A percentile compares a stretch with the other conserved stretches of the same genome.
These are phyloP conservation scores for Nesometra sesokonis DNA, from an alignment of 35 echinoderm and acorn worm genomes.

Conservation along the genomic window DNA sequence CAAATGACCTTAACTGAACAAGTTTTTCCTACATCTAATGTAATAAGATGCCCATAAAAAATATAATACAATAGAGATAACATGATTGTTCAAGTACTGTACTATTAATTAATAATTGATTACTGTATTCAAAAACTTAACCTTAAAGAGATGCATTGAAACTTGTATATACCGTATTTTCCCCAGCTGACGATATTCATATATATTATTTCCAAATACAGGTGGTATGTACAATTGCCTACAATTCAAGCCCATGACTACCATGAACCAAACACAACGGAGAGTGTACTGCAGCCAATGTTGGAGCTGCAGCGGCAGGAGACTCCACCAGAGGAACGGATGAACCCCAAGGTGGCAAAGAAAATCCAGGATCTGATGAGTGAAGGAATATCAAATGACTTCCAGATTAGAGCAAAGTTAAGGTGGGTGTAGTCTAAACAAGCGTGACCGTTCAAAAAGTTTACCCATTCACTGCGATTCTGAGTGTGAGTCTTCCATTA, in stretches of 20 bases:
- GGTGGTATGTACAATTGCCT: conserved; percentile 45
- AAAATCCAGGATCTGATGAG: conserved; percentile 33
- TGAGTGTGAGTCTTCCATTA: no score
- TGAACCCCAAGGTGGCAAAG: conserved; percentile 11
- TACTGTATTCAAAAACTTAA: background rate
- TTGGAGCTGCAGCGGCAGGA: background rate
- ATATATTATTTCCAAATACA: background rate
- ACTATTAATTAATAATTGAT: background rate
- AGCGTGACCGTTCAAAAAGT: no score
- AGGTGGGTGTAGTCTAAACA: conserved; percentile 9
- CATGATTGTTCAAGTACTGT: no score
- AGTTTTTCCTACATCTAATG: no score
- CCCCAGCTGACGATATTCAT: no score
- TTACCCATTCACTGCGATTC: no score
- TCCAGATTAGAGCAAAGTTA: conserved; percentile 22
- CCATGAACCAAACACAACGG: conserved; percentile 2
- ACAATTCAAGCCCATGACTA: conserved; percentile 41
- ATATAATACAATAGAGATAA: no score
- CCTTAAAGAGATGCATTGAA: no score
- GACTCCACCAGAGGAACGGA: background rate
- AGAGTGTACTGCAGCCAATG: background rate
- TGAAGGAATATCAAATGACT: conserved; percentile 30
- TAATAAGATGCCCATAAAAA: no score
- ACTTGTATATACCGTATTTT: no score
- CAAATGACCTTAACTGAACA: no score